These are phyloP conservation scores for Onychostruthus taczanowskii DNA, from an alignment of 2,113 vertebrate species.

Conservation along the genomic window DNA sequence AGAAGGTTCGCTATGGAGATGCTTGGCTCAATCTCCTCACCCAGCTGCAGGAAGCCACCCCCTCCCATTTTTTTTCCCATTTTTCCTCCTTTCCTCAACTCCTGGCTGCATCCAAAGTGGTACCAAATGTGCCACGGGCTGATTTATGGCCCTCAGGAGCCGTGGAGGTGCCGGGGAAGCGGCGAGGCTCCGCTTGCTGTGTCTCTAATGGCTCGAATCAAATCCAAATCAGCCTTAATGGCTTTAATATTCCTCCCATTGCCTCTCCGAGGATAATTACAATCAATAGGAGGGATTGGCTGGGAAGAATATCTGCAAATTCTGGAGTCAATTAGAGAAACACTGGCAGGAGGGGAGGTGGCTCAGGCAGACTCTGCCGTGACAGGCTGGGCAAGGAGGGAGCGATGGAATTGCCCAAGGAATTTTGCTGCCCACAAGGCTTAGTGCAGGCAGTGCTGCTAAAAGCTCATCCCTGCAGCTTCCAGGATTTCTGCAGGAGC, in stretches of 20 bases:
- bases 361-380: neutral
- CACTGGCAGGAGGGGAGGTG: neutral
- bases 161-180: neutral
- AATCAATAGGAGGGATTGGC: constrained; percentile 35
- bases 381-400: neutral
- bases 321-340: neutral
- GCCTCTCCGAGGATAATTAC: neutral
- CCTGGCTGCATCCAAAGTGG: neutral
- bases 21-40: neutral
- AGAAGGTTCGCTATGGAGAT: neutral
- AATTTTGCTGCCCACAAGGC: neutral
- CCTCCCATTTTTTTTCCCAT: neutral
- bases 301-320: neutral
- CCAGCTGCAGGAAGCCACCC: neutral
- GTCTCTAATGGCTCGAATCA: constrained; percentile 34
- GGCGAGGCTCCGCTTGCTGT: neutral
- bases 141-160: constrained; percentile 7
- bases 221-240: constrained; percentile 34
- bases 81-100: neutral
- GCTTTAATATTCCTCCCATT: constrained; percentile 31
- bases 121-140: neutral
- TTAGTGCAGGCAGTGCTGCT: neutral
- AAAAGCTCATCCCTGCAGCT: neutral
- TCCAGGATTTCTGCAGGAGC: neutral
- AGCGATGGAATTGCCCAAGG: neutral